Evolutionary conservation across 2,113 vertebrate genomes (phyloP).

Genomic region (Macrotis lagotis): DNA sequence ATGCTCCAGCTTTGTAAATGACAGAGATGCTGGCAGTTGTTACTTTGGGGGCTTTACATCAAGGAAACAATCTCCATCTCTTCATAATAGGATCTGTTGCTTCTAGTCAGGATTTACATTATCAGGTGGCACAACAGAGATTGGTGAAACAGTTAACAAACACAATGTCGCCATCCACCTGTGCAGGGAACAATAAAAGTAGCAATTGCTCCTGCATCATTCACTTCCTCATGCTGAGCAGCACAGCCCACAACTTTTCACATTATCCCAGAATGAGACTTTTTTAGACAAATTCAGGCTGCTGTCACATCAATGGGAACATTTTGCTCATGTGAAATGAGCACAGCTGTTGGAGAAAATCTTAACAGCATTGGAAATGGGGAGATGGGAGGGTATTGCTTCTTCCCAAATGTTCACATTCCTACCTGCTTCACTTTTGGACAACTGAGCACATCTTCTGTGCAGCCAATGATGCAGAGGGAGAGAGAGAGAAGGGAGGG

Average conservation of each 20-base stretch:
- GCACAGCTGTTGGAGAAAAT: conserved; percentile 45
- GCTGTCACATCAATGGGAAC: neutral
- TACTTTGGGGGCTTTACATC: neutral
- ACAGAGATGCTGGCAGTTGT: neutral
- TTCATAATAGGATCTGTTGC: neutral
- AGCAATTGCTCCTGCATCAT: conserved; percentile 40
- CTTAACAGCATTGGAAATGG: neutral
- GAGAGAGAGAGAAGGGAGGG: conserved; percentile 46
- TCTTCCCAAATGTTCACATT: neutral
- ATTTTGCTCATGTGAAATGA: conserved; percentile 43
- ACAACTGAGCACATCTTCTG: conserved; percentile 17
- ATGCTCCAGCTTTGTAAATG: neutral
- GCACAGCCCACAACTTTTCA: neutral
- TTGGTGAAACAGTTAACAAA: conserved; percentile 20
- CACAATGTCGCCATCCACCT: neutral
- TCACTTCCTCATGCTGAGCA: neutral
- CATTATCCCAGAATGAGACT: conserved; percentile 6
- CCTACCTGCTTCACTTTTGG: conserved; percentile 30
- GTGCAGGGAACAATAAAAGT: neutral
- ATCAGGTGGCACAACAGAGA: conserved; percentile 41
- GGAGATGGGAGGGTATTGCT: neutral
- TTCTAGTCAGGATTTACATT: conserved; percentile 30
- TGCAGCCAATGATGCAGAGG: conserved; percentile 8
- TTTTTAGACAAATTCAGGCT: conserved; percentile 48
- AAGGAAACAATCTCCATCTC: neutral